A percentile compares a stretch with the other conserved stretches of the same genome.
Evolutionary conservation across 2,797 vertebrate genomes (phyloP).

Genomic region (Argyrosomus regius): DNA sequence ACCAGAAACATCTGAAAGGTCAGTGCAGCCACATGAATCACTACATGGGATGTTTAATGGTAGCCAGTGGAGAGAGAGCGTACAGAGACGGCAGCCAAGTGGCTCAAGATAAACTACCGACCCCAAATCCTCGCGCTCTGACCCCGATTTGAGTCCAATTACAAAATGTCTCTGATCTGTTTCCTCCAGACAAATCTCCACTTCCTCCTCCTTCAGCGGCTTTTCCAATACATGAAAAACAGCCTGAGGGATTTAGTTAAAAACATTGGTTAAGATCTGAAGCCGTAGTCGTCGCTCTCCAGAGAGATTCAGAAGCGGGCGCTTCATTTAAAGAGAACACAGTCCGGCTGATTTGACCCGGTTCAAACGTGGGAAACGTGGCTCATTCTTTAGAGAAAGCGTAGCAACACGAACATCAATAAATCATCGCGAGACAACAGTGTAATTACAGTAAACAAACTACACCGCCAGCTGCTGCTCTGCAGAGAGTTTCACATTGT

Average conservation of each 20-base stretch:
- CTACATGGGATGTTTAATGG: constrained; percentile 13
- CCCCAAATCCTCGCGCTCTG: constrained; percentile 45
- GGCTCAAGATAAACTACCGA: constrained; percentile 17
- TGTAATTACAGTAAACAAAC: constrained; percentile 33
- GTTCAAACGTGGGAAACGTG: constrained; percentile 9
- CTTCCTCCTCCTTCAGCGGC: constrained; percentile 44
- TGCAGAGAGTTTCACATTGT: neutral
- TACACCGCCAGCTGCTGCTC: neutral
- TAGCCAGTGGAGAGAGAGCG: neutral
- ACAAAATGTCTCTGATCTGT: constrained; percentile 41
- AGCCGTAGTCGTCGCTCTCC: neutral
- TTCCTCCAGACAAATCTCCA: constrained; percentile 56
- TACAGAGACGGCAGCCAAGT: constrained; percentile 15
- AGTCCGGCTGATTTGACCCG: constrained; percentile 6
- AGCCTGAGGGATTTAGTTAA: constrained; percentile 26
- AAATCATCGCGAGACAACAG: constrained; percentile 28
- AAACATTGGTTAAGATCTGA: constrained; percentile 41
- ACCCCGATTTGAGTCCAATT: constrained; percentile 51
- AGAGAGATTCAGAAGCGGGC: constrained; percentile 29
- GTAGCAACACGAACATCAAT: constrained; percentile 23
- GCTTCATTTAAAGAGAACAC: constrained; percentile 28
- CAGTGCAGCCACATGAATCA: constrained; percentile 30
- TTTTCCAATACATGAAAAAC: constrained; percentile 17
- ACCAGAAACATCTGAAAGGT: constrained; percentile 97
- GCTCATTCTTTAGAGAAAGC: constrained; percentile 5